A percentile compares a stretch with the other conserved stretches of the same genome.
Conservation (phyloP, 2,888 invertebrate genomes). For the Coenonympha glycerion region DNA sequence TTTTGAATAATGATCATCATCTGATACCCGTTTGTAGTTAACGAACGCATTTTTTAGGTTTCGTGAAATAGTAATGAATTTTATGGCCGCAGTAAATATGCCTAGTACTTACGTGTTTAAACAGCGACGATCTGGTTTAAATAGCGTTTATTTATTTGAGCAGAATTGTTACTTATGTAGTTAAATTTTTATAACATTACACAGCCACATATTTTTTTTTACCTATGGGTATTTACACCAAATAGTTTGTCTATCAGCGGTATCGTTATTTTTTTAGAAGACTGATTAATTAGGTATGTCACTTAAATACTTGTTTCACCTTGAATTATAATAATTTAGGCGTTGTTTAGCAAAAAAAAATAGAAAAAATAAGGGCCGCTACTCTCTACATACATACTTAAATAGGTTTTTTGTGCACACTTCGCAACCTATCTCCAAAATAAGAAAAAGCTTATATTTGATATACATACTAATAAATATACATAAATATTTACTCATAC, state of each 20-base stretch:
- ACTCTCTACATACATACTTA: too few species aligned
- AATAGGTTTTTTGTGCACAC: too few species aligned
- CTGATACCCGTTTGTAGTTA: conserved; percentile 13
- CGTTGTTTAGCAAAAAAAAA: too few species aligned
- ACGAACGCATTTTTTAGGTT: conserved; percentile 17
- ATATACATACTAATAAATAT: too few species aligned
- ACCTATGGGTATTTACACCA: not conserved
- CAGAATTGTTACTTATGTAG: not conserved
- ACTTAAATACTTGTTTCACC: not conserved
- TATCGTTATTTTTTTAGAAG: too few species aligned
- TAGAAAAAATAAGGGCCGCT: too few species aligned
- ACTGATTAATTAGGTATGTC: too few species aligned
- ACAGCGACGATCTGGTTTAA: not conserved
- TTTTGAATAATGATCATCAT: conserved; percentile 12
- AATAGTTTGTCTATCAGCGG: not conserved
- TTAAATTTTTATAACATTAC: not conserved
- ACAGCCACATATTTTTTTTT: not conserved
- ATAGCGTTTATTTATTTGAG: not conserved
- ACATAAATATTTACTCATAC: too few species aligned
- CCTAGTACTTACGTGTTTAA: not conserved
- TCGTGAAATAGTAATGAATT: conserved; percentile 13
- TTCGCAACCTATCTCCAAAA: too few species aligned
- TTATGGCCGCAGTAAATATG: conserved; percentile 16
- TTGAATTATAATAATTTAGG: too few species aligned
- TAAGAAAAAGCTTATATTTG: too few species aligned